phyloP scores from a whole-genome alignment of 2,888 invertebrate genomes.

The Hoplodrina blanda region DNA sequence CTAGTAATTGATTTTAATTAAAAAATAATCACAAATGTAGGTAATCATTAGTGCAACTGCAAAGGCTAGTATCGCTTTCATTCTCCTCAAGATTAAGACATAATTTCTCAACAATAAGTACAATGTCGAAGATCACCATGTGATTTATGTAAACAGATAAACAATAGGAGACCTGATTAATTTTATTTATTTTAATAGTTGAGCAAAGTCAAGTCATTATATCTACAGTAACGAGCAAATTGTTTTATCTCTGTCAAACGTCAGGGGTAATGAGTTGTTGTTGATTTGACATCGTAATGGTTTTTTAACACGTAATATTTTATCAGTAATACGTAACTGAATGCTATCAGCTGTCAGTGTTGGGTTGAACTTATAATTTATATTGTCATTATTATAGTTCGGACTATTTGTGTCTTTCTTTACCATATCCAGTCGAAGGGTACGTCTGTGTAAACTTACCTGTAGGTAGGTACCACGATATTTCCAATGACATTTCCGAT shows the following conservation, averaged over 20 bases:
- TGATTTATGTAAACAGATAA: slow-evolving; percentile 49
- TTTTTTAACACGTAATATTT: slow-evolving; percentile 36
- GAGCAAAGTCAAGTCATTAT: slow-evolving; percentile 41
- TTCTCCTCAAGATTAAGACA: slow-evolving; percentile 51
- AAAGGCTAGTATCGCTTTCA: slow-evolving; percentile 12
- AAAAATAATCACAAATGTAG: slow-evolving; percentile 33
- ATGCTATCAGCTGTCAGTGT: slow-evolving; percentile 24
- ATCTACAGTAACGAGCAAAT: slow-evolving; percentile 39
- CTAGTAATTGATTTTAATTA: slow-evolving; percentile 30
- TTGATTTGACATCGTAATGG: slow-evolving; percentile 39
- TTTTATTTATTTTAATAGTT: slow-evolving; percentile 41
- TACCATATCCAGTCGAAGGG: not conserved
- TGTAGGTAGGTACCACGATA: not conserved
- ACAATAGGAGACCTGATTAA: slow-evolving; percentile 48
- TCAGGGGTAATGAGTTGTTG: slow-evolving; percentile 31
- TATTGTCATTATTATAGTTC: slow-evolving; percentile 31
- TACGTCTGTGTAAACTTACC: slow-evolving; percentile 1
- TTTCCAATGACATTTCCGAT: slow-evolving; percentile 44
- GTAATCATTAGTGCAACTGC: slow-evolving; percentile 30
- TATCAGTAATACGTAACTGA: slow-evolving; percentile 32
- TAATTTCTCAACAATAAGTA: slow-evolving; percentile 40
- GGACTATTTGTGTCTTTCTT: slow-evolving; percentile 6
- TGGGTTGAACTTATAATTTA: slow-evolving; percentile 24
- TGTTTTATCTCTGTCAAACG: slow-evolving; percentile 35
- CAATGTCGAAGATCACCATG: slow-evolving; percentile 49